A percentile compares a stretch with the other conserved stretches of the same genome.
Conservation (phyloP, 2,113 vertebrate genomes). For the Dolichallabes microphthalmus region DNA sequence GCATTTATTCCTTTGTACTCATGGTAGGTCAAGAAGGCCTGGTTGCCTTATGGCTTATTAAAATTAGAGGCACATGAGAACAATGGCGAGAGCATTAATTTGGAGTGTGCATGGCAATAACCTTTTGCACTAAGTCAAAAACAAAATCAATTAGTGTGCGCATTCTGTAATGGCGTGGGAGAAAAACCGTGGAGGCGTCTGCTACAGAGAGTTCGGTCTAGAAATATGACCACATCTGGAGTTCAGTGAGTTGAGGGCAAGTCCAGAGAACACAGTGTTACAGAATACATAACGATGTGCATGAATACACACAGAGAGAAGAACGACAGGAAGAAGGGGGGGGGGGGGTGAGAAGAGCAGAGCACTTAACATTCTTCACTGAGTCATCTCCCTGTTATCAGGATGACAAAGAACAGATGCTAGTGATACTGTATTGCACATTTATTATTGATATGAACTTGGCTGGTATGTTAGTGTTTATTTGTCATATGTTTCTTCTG, state of each 20-base stretch:
- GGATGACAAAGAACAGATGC: slow-evolving; percentile 1
- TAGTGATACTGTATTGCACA: slow-evolving; percentile 2
- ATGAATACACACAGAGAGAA: not conserved
- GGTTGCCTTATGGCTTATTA: not conserved
- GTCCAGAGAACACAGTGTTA: not conserved
- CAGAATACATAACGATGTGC: slow-evolving; percentile 18
- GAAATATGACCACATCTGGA: slow-evolving; percentile 24
- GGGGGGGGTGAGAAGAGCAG: not conserved
- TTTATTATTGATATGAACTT: slow-evolving; percentile 15
- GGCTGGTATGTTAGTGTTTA: not conserved
- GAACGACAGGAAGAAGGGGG: slow-evolving; percentile 26
- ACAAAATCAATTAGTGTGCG: slow-evolving; percentile 52
- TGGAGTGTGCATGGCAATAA: slow-evolving; percentile 32
- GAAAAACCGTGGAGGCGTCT: slow-evolving; percentile 34
- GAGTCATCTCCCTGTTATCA: not conserved
- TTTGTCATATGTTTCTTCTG: not conserved
- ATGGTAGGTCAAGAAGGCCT: not conserved
- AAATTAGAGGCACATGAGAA: not conserved
- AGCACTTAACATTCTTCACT: slow-evolving; percentile 17
- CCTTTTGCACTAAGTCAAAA: slow-evolving; percentile 38
- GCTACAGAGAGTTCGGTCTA: slow-evolving; percentile 39
- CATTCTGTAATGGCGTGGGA: slow-evolving; percentile 38
- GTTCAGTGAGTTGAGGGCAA: not conserved
- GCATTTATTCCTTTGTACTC: not conserved
- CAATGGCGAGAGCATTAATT: slow-evolving; percentile 21